A percentile compares a stretch with the other conserved stretches of the same genome.
These are phyloP conservation scores for Austrofundulus limnaeus DNA, from an alignment of 2,113 vertebrate species.

Conservation along the genomic window DNA sequence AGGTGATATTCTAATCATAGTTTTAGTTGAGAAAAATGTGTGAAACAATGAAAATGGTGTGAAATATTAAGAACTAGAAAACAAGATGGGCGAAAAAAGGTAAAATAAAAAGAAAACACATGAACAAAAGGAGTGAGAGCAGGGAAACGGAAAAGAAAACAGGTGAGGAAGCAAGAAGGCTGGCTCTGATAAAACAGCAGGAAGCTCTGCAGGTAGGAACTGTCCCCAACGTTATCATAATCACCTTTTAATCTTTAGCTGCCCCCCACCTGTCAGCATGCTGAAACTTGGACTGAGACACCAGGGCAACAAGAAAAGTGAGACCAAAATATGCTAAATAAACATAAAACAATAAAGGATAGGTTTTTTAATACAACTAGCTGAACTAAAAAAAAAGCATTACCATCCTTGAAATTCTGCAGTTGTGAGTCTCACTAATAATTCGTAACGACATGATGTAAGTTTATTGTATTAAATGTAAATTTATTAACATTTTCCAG, in stretches of 20 bases:
- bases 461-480: background rate
- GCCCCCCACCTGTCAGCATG: slow-evolving; percentile 25
- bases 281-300: slow-evolving; percentile 26
- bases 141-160: background rate
- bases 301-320: slow-evolving; percentile 9
- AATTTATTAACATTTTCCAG: no score
- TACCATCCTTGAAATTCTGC: background rate
- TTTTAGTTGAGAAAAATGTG: no score
- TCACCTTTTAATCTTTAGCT: slow-evolving; percentile 47
- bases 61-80: background rate
- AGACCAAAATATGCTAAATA: slow-evolving; percentile 15
- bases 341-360: background rate
- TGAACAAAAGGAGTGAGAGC: slow-evolving; percentile 8
- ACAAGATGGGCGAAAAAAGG: slow-evolving; percentile 49
- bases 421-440: background rate
- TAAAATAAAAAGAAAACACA: slow-evolving; percentile 7
- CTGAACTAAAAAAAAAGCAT: no score
- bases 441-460: background rate
- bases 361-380: no score
- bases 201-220: slow-evolving; percentile 46
- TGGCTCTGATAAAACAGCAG: slow-evolving; percentile 30
- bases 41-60: no score
- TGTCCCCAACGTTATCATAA: slow-evolving; percentile 43
- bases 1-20: no score
- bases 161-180: slow-evolving; percentile 12